Evolutionary conservation across 2,888 invertebrate genomes (phyloP), one percentile per base, ranked within the genome.

Genomic region (Phalangium opilio): DNA sequence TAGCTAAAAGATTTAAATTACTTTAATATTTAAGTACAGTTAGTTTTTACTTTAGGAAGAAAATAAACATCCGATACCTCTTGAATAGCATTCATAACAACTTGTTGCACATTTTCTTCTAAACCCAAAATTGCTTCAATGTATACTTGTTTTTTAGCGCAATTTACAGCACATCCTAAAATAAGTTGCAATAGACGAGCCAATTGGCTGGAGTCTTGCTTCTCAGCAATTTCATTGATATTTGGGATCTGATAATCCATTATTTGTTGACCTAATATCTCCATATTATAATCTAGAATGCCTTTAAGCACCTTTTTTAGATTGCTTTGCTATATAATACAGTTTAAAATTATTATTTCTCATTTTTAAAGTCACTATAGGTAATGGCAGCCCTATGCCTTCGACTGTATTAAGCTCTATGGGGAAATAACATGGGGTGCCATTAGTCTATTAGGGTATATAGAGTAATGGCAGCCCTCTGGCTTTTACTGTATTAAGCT

Each of bases 31-130:
- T 27, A 27, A 8, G 27, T n/a, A n/a, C n/a, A 27, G 27, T 8
- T 27, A 27, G 5, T 27, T 8, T 27, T 27, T 27, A 27, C 27
- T 27, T 27, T 27, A 27, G 8, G 8, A 27, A 27, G 27, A 7
- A 7, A 27, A 27, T n/a, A n/a, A n/a, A n/a, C n/a, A n/a, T n/a
- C n/a, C n/a, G n/a, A 27, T 47, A 69, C 54, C 55, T 72, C 87
- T 70, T 95, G 90, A 61, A 95, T 84, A 10, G 90, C 90, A 62
- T 83, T 82, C 89, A 91, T 95, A 57, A 95, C 86, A 49, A 83
- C 86, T 59, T 83, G 81, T 64, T 95, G 93, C 19, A 87, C 79
- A 42, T 81, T 78, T 63, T 89, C 80, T 65, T 91, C 91, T 75
- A 95, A 76, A 55, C 78, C 78, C 87, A 90, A 90, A 57, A 95